Evolutionary conservation across 1,140 invertebrate genomes (phyloP), one percentile per base, ranked within the genome.

Genomic region (Goniozus legneri): DNA sequence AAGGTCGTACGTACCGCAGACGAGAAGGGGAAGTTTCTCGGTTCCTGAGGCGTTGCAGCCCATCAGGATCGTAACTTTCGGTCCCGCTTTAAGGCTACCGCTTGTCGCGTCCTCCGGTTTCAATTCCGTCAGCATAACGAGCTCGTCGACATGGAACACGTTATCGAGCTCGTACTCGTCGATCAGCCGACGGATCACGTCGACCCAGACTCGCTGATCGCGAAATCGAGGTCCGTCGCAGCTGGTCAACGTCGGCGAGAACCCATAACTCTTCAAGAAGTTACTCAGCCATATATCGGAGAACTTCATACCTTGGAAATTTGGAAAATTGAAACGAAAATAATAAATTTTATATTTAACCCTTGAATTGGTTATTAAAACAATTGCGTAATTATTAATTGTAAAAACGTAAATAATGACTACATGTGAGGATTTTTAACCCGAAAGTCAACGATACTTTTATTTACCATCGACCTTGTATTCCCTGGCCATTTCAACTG

Each of bases 161-260:
- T 73, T 53, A 14, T 49, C 44, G 45, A 66, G 47, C 10, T 50
- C 56, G 40, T 69, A 69, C 8, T 54, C 45, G 0, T 30, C 52
- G 2, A 73, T 56, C 2, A 58, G 34, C 3, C 60, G 46, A 12
- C 61, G 51, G 33, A 69, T 47, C 36, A 64, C 20, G 2, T 64
- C 50, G 3, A 71, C 57, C 67, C 70, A 73, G 3, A 38, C 33
- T 10, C 49, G 51, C 13, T 65, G 66, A n/a, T 73, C 60, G 0
- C 42, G 4, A 19, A 71, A 71, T 6, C 54, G 31, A 14, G 64
- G 66, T 3, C 60, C 62, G n/a, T 38, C 18, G n/a, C 41, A 50
- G 8, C 52, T 51, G 1, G 39, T 49, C 18, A 58, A 24, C 3
- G 50, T 50, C 16, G 57, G 15, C 0, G 55, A 61, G 24, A 73